These are phyloP conservation scores for Rhamnusium bicolor DNA, from an alignment of 2,888 invertebrate species.

Conservation along the genomic window DNA sequence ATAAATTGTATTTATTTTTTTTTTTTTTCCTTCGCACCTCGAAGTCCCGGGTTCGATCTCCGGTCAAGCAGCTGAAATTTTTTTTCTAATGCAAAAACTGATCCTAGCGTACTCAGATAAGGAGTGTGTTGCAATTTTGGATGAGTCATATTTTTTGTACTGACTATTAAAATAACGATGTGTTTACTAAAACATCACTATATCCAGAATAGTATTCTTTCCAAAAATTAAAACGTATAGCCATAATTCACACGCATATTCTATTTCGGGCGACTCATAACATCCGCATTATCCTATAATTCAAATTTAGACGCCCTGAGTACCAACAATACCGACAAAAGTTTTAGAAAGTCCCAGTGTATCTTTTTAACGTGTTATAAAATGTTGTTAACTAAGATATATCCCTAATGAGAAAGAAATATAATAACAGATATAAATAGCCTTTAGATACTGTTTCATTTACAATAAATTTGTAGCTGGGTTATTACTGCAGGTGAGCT, in stretches of 20 bases:
- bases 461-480: constrained; percentile 66
- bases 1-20: no score
- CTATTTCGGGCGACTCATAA: constrained; percentile 43
- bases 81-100: no score
- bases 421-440: constrained; percentile 68
- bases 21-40: no score
- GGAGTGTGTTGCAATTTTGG: no score
- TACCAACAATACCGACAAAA: constrained; percentile 52
- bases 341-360: constrained; percentile 48
- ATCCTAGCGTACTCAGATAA: no score
- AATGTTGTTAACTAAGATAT: constrained; percentile 64
- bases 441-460: constrained; percentile 69
- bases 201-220: not conserved
- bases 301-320: constrained; percentile 51
- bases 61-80: no score
- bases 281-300: constrained; percentile 50
- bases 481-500: constrained; percentile 65
- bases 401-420: constrained; percentile 67
- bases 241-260: constrained; percentile 14
- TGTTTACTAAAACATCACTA: no score
- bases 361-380: constrained; percentile 49
- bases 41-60: no score
- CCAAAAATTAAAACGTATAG: not conserved
- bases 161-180: no score
- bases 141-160: no score